phyloP scores from a whole-genome alignment of 2,797 vertebrate species.

The Parotocinclus haroldoi region DNA sequence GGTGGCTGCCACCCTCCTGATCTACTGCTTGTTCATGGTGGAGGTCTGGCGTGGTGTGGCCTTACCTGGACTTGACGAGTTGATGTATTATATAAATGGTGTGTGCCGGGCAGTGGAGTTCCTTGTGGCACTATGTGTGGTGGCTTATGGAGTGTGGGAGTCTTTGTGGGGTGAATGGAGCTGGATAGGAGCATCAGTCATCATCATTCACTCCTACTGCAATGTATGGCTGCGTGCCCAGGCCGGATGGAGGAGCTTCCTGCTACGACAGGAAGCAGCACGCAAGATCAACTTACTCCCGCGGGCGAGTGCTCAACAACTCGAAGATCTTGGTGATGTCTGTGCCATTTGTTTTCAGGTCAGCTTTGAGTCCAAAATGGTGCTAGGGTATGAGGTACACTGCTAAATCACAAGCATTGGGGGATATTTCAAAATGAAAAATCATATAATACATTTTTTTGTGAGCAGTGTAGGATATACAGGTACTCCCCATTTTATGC shows the following conservation, averaged over 20 bases:
- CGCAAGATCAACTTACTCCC: conserved; percentile 80
- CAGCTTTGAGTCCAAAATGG: conserved; percentile 15
- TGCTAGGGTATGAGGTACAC: not conserved
- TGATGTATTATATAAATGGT: conserved; percentile 82
- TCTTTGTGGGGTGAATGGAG: conserved; percentile 86
- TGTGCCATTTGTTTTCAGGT: conserved; percentile 91
- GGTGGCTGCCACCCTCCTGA: conserved; percentile 81
- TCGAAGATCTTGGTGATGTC: conserved; percentile 75
- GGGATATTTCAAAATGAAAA: no score
- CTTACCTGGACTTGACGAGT: conserved; percentile 80
- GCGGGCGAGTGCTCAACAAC: conserved; percentile 69
- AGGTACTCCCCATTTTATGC: no score
- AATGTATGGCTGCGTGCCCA: conserved; percentile 86
- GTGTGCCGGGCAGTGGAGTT: conserved; percentile 85
- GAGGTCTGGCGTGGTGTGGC: conserved; percentile 73
- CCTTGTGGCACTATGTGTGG: conserved; percentile 82
- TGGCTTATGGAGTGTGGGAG: conserved; percentile 83
- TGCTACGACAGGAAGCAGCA: conserved; percentile 79
- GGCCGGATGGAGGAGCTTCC: conserved; percentile 84
- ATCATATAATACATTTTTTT: no score
- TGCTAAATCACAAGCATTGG: no score
- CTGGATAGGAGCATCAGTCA: conserved; percentile 85
- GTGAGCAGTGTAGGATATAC: no score
- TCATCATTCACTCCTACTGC: conserved; percentile 87
- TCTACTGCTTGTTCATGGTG: conserved; percentile 82